A percentile compares a stretch with the other conserved stretches of the same genome.
Conservation (phyloP, 2,797 vertebrate genomes). For the Gastrophryne carolinensis region DNA sequence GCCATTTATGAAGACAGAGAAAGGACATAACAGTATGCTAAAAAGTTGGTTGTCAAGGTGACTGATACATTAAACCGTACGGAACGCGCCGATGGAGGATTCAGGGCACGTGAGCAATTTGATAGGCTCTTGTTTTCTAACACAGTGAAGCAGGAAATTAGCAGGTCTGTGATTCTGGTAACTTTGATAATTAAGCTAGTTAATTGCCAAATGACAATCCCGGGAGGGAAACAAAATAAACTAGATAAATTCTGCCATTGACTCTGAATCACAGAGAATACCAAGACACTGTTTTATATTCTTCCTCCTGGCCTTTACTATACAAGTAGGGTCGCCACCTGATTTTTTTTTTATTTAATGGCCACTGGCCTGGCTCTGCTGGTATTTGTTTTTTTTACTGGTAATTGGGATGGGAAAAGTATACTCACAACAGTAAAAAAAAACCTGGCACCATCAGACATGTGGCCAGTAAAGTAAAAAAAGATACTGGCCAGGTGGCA, state of each 20-base stretch:
- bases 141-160: conserved; percentile 59
- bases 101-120: conserved; percentile 51
- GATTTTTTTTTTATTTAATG: no score
- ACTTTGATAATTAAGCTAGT: conserved; percentile 54
- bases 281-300: no score
- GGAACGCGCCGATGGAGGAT: conserved; percentile 55
- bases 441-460: no score
- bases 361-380: no score
- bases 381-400: no score
- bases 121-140: conserved; percentile 42
- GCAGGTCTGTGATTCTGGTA: conserved; percentile 54
- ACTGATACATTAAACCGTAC: conserved; percentile 48
- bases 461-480: no score
- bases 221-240: conserved; percentile 13
- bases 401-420: no score
- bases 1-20: conserved; percentile 43
- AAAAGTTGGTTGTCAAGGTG: conserved; percentile 58
- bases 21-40: conserved; percentile 48
- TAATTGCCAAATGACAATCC: conserved; percentile 54
- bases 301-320: no score
- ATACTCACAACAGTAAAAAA: no score
- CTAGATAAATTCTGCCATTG: background rate
- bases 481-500: no score
- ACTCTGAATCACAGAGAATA: background rate
- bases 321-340: no score